Base-by-base conservation (phyloP, 1,140 invertebrate species). In the Pectinophora gossypiella region DNA sequence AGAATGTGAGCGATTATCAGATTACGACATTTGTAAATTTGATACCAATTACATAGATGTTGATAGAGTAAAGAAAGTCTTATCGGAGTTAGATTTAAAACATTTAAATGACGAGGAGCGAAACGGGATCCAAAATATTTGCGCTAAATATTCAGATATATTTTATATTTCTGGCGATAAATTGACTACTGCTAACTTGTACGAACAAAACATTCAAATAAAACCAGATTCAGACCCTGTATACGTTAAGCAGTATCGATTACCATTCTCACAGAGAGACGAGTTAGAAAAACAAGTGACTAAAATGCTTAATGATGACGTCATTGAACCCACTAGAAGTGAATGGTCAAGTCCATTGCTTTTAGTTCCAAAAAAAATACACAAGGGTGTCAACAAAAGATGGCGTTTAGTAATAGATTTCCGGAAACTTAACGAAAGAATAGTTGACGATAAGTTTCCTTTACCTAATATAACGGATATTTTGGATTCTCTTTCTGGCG, bases 221-320 rank as follows among this genome's bases (percentile, higher is more conserved):
- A 59, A 66, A 56, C 43, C 48, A 12, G 49, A 69, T 19, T 35
- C 22, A 22, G n/a, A 7, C 16, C 62, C 69, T 16, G 54, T 68
- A 27, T 72, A 60, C 56, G 45, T 42, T n/a, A 72, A 73, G 57
- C 61, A 59, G 1, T 76, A 73, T 38, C 46, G 69, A 6, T 48
- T 72, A 59, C 70, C 69, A 4, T 27, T 61, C 1, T 36, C 57
- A 36, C 58, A 60, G 23, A 72, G 54, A 48, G 0, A 19, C 10
- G 56, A 64, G 42, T 38, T 64, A 19, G 19, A 51, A 13, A 48
- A 20, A 38, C 61, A 64, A 45, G 46, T 60, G 13, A 19, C 40
- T 16, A 44, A 60, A 23, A 57, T 64, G 54, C 19, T 64, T 6
- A 9, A 48, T 2, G 27, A 64, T 15, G 54, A 27, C 7, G 60